Evolutionary conservation across 2,113 vertebrate genomes (phyloP).

Genomic region (Elgaria multicarinata): DNA sequence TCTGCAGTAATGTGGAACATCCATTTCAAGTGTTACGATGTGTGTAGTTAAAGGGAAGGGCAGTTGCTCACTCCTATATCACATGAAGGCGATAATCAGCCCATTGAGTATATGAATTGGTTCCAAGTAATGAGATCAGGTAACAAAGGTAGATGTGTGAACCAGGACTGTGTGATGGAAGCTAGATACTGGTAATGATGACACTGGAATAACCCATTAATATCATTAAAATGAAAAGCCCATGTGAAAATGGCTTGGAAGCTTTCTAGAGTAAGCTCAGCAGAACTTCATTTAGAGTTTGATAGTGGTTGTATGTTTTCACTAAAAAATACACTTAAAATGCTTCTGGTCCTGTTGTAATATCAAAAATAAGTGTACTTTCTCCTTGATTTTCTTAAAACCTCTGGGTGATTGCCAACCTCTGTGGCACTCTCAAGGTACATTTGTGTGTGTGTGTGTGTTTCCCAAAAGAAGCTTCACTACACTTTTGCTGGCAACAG

Average conservation of each 20-base stretch:
- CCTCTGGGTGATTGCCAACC: background rate
- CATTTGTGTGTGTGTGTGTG: slow-evolving; percentile 10
- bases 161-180: background rate
- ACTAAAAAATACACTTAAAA: background rate
- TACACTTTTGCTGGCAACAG: slow-evolving; percentile 48
- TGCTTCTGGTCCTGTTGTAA: background rate
- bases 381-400: slow-evolving; percentile 24
- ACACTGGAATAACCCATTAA: background rate
- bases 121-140: background rate
- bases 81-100: background rate
- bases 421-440: slow-evolving; percentile 12
- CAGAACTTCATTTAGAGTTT: background rate
- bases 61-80: too few species aligned
- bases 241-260: background rate
- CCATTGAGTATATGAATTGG: background rate
- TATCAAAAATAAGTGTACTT: background rate
- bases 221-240: background rate
- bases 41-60: background rate
- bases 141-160: background rate
- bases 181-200: background rate
- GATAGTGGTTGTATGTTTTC: background rate
- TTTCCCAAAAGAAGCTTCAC: slow-evolving; percentile 40
- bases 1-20: background rate
- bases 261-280: background rate
- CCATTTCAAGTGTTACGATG: background rate